These are phyloP conservation scores for Pseudonaja textilis DNA, from an alignment of 2,113 vertebrate species.

Conservation along the genomic window DNA sequence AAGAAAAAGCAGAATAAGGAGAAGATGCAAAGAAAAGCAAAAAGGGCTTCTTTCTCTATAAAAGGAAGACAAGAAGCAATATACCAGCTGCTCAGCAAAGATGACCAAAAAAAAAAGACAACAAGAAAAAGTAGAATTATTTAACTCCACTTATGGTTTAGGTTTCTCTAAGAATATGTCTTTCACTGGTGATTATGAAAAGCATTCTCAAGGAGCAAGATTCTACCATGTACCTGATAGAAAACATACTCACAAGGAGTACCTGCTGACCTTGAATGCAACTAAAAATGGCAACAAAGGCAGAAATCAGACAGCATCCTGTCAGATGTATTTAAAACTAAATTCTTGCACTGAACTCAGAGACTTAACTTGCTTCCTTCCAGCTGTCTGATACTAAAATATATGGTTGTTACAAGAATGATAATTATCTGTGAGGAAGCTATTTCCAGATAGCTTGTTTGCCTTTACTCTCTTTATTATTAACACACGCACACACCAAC, in stretches of 20 bases:
- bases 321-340: neutral
- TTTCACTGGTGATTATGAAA: neutral
- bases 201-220: neutral
- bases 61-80: neutral
- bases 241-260: neutral
- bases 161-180: neutral
- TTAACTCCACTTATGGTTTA: neutral
- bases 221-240: neutral
- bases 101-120: neutral
- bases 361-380: neutral
- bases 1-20: neutral
- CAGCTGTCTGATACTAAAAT: neutral
- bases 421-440: neutral
- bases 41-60: neutral
- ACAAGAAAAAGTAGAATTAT: neutral
- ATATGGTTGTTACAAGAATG: neutral
- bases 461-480: neutral
- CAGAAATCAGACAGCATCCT: neutral
- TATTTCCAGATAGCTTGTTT: neutral
- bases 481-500: neutral
- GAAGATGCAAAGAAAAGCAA: neutral
- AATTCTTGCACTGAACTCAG: neutral
- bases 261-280: neutral
- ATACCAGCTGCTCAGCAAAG: neutral
- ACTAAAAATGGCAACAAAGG: neutral